Evolutionary conservation across 1,140 invertebrate genomes (phyloP).

Genomic region (Heliconius hewitsoni): DNA sequence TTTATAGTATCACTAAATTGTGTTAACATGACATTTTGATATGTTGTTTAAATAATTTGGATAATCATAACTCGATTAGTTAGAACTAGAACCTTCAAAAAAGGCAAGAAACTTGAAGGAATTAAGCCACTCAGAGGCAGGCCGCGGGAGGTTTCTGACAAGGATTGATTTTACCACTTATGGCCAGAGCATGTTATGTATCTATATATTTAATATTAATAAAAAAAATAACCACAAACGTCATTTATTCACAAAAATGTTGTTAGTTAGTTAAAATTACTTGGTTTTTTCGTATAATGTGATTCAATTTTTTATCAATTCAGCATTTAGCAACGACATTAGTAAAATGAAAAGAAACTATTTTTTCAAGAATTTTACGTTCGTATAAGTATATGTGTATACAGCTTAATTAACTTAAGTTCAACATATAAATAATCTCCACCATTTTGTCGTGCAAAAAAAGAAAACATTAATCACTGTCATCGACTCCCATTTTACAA

Average conservation of each 20-base stretch:
- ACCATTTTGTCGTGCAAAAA: neutral
- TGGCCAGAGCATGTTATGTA: neutral
- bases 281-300: neutral
- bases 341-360: too few relatives aligned
- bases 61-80: neutral
- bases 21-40: too few relatives aligned
- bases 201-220: neutral
- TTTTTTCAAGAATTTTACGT: too few relatives aligned
- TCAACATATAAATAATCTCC: too few relatives aligned
- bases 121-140: conserved; percentile 29
- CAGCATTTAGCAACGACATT: too few relatives aligned
- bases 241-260: neutral
- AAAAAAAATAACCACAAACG: neutral
- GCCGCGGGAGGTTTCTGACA: conserved; percentile 31
- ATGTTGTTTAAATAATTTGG: neutral
- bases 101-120: conserved; percentile 22
- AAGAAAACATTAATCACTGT: neutral
- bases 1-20: too few relatives aligned
- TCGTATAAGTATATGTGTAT: too few relatives aligned
- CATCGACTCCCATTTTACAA: conserved; percentile 1
- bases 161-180: conserved; percentile 33
- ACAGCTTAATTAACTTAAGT: too few relatives aligned
- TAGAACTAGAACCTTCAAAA: neutral
- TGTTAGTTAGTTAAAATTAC: too few relatives aligned
- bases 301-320: neutral